These are phyloP conservation scores for Archocentrus centrarchus DNA, from an alignment of 2,113 vertebrate genomes.

Conservation along the genomic window DNA sequence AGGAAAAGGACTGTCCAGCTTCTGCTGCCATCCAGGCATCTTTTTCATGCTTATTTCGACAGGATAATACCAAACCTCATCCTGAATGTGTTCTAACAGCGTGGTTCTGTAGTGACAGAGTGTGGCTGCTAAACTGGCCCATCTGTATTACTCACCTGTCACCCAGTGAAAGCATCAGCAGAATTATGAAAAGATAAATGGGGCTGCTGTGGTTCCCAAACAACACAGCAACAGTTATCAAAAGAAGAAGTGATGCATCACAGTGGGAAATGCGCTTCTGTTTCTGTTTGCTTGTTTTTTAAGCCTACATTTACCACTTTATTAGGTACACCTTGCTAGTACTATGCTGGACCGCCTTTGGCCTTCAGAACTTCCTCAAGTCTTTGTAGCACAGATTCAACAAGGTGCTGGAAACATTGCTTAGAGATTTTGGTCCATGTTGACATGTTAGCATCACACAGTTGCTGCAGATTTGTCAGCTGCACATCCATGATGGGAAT, in stretches of 20 bases:
- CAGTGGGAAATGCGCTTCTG: not conserved
- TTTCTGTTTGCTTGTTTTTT: not conserved
- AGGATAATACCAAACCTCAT: not conserved
- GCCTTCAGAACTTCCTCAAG: not conserved
- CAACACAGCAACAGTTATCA: too few relatives aligned
- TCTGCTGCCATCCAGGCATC: not conserved
- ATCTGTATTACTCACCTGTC: not conserved
- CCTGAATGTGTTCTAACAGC: not conserved
- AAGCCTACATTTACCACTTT: not conserved
- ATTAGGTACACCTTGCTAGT: not conserved
- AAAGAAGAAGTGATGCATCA: not conserved
- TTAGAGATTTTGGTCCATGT: too few relatives aligned
- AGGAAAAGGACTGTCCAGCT: not conserved
- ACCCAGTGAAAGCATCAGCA: not conserved
- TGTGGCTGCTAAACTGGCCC: rapidly evolving
- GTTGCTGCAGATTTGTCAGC: too few relatives aligned
- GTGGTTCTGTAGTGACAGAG: not conserved
- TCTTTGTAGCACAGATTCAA: not conserved
- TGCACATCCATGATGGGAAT: too few relatives aligned
- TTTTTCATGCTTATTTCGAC: not conserved
- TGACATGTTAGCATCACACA: too few relatives aligned
- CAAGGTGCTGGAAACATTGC: too few relatives aligned
- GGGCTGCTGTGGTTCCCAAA: not conserved
- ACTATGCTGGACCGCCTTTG: not conserved
- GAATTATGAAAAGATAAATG: not conserved